Evolutionary conservation across 2,888 invertebrate genomes (phyloP).

Genomic region (Actias luna): DNA sequence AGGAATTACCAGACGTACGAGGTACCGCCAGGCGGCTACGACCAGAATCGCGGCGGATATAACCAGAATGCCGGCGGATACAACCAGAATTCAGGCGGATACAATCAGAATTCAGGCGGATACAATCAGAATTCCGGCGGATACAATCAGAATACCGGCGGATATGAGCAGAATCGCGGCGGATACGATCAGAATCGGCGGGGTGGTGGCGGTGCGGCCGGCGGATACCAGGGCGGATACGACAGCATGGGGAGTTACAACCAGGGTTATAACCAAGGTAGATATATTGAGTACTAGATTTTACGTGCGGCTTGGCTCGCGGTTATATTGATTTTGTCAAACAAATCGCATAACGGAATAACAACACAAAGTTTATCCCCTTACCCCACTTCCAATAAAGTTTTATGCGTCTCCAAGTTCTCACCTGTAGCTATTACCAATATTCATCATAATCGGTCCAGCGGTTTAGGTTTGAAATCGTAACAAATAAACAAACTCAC

Average conservation of each 20-base stretch:
- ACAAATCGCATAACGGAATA: no score
- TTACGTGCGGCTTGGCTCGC: no score
- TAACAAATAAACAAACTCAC: no score
- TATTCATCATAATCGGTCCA: no score
- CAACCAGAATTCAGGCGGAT: constrained; percentile 34
- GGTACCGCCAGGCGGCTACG: constrained; percentile 63
- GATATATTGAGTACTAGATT: neutral
- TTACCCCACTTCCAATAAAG: no score
- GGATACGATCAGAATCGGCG: constrained; percentile 31
- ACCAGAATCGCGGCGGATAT: constrained; percentile 32
- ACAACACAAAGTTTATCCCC: no score
- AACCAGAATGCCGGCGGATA: constrained; percentile 32
- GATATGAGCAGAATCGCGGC: constrained; percentile 29
- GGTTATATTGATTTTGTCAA: no score
- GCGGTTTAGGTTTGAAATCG: no score
- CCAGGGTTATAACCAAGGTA: constrained; percentile 21
- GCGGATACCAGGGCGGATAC: constrained; percentile 24
- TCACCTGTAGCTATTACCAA: no score
- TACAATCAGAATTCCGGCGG: constrained; percentile 29
- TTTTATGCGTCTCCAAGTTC: no score
- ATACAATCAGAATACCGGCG: constrained; percentile 30
- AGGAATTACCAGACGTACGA: constrained; percentile 64
- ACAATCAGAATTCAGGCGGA: constrained; percentile 33
- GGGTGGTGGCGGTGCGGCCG: constrained; percentile 23
- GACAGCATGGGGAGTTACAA: constrained; percentile 37